These are phyloP conservation scores for Oryzias woworae DNA, from an alignment of 2,113 vertebrate species.

Conservation along the genomic window DNA sequence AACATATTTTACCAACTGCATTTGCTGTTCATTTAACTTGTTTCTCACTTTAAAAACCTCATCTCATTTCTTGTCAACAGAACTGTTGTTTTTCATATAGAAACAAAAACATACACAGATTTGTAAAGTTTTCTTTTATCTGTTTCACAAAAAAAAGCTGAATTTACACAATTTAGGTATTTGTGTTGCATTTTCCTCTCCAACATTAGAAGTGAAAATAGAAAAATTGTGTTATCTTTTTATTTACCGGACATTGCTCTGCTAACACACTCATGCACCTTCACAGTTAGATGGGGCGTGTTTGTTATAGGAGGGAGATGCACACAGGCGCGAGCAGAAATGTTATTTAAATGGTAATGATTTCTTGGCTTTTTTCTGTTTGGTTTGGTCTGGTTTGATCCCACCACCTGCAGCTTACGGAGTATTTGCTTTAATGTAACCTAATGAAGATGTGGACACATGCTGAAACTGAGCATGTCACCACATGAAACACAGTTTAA, in stretches of 20 bases:
- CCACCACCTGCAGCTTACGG: constrained; percentile 66
- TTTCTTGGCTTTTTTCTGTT: constrained; percentile 63
- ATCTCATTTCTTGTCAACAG: not conserved
- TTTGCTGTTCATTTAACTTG: not conserved
- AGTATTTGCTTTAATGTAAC: constrained; percentile 47
- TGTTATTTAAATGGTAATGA: constrained; percentile 81
- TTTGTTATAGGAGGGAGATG: constrained; percentile 44
- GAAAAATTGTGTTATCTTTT: no score
- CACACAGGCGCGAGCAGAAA: constrained; percentile 38
- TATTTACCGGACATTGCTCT: not conserved
- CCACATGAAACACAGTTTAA: constrained; percentile 52
- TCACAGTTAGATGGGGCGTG: constrained; percentile 7
- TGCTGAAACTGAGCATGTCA: constrained; percentile 22
- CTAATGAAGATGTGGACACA: constrained; percentile 36
- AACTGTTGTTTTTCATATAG: not conserved
- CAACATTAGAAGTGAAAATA: no score
- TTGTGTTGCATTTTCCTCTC: no score
- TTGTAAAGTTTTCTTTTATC: no score
- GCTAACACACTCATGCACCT: constrained; percentile 7
- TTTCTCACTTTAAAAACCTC: not conserved
- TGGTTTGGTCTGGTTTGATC: constrained; percentile 62
- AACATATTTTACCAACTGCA: not conserved
- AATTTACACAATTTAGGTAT: no score
- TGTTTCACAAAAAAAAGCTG: no score
- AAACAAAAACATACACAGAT: not conserved